These are phyloP conservation scores for Papilio elwesi DNA, from an alignment of 2,888 invertebrate genomes.

Conservation along the genomic window DNA sequence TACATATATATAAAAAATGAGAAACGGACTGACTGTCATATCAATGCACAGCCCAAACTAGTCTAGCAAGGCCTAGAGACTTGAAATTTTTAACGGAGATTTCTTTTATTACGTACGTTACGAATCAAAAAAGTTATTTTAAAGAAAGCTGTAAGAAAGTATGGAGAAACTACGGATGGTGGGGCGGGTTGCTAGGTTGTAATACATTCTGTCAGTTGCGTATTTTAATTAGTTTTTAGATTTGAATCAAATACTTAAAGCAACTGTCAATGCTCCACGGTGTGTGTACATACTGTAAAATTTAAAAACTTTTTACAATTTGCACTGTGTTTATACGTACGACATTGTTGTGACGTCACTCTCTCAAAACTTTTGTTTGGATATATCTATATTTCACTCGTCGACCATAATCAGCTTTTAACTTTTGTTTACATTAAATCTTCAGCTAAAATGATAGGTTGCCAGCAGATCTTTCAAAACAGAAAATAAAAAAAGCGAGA, in stretches of 20 bases:
- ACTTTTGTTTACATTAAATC: neutral
- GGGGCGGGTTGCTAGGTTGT: no score
- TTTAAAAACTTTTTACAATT: no score
- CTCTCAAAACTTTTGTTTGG: neutral
- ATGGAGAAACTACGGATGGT: no score
- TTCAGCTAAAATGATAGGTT: neutral
- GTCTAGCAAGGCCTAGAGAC: no score
- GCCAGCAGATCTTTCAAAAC: neutral
- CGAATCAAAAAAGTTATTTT: no score
- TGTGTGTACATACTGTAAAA: neutral
- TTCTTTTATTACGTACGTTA: no score
- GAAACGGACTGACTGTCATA: no score
- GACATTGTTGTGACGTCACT: slow-evolving; percentile 4
- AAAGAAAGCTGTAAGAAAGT: no score
- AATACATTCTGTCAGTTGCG: no score
- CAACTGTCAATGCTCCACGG: neutral
- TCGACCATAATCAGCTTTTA: slow-evolving; percentile 2
- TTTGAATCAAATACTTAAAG: neutral
- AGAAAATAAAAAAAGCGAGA: neutral
- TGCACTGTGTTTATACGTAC: neutral
- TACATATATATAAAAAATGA: neutral
- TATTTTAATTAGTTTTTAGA: no score
- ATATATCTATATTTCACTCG: slow-evolving; percentile 5
- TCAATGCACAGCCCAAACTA: no score
- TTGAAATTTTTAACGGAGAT: no score